Percentiles rank a stretch among this genome's conserved stretches.
Conservation (phyloP, 2,113 vertebrate genomes). For the Spheniscus mendiculus region DNA sequence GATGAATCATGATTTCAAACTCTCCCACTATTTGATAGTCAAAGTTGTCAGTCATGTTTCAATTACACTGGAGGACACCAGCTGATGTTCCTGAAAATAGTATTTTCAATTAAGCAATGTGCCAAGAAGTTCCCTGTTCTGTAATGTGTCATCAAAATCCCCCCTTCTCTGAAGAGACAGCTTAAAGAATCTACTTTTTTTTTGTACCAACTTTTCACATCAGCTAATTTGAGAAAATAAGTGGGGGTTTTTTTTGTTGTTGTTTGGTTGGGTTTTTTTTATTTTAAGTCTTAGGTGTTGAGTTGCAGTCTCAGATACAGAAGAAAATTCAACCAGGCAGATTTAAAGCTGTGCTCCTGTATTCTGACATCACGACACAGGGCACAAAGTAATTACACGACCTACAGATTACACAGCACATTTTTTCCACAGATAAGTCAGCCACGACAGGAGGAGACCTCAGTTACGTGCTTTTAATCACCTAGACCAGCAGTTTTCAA, state of each 20-base stretch:
- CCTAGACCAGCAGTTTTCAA: neutral
- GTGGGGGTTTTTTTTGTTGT: neutral
- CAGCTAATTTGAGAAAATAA: neutral
- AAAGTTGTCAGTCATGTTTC: neutral
- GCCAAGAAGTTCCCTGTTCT: neutral
- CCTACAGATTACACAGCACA: neutral
- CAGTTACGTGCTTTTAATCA: neutral
- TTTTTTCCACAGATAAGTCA: neutral
- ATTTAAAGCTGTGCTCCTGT: neutral
- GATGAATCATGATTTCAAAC: neutral
- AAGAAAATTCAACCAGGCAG: neutral
- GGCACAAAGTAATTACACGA: neutral
- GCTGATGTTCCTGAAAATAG: neutral
- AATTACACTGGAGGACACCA: neutral
- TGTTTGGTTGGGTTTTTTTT: too few relatives aligned
- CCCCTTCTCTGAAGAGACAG: neutral
- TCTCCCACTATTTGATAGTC: neutral
- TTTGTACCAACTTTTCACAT: neutral
- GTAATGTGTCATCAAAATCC: rapidly evolving
- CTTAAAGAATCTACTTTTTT: neutral
- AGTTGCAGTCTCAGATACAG: neutral
- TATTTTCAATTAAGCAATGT: neutral
- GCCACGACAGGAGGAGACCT: neutral
- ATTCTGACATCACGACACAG: neutral
- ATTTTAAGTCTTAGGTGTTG: too few relatives aligned